These are phyloP conservation scores for Pherbina coryleti DNA, from an alignment of 2,888 invertebrate species.

Conservation along the genomic window DNA sequence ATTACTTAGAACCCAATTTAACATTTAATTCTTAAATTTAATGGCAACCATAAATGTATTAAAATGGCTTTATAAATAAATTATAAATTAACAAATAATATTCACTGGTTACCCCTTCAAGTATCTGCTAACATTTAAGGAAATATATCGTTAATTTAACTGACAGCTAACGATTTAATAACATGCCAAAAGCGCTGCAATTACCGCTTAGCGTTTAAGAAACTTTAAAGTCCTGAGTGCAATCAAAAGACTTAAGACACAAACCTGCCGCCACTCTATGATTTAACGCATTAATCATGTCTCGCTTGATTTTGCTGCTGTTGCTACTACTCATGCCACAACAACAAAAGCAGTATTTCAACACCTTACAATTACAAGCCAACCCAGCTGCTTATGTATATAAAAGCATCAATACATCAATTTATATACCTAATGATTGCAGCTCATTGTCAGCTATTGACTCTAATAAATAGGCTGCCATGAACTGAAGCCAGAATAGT, in stretches of 20 bases:
- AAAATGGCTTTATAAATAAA: too few species aligned
- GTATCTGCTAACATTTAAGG: not conserved
- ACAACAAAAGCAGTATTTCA: too few species aligned
- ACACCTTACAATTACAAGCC: too few species aligned
- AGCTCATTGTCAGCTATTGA: not conserved
- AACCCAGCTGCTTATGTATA: too few species aligned
- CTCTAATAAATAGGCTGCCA: not conserved
- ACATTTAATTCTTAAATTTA: too few species aligned
- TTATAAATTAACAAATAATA: too few species aligned
- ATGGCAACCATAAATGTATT: too few species aligned
- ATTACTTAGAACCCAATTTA: too few species aligned
- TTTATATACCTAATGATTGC: not conserved
- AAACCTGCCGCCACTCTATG: not conserved
- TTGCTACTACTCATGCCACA: not conserved
- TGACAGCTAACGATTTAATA: not conserved
- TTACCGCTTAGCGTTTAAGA: too few species aligned
- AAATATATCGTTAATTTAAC: not conserved
- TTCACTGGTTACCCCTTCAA: too few species aligned
- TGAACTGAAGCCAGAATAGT: not conserved
- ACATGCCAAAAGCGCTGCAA: not conserved
- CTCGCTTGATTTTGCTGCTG: not conserved
- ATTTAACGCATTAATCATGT: not conserved
- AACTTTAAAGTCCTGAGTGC: too few species aligned
- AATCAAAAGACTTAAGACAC: slow-evolving; percentile 7
- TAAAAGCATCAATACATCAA: not conserved